A percentile compares a stretch with the other conserved stretches of the same genome.
Conservation (phyloP, 2,797 vertebrate genomes). For the Myioborus melanocephalus region DNA sequence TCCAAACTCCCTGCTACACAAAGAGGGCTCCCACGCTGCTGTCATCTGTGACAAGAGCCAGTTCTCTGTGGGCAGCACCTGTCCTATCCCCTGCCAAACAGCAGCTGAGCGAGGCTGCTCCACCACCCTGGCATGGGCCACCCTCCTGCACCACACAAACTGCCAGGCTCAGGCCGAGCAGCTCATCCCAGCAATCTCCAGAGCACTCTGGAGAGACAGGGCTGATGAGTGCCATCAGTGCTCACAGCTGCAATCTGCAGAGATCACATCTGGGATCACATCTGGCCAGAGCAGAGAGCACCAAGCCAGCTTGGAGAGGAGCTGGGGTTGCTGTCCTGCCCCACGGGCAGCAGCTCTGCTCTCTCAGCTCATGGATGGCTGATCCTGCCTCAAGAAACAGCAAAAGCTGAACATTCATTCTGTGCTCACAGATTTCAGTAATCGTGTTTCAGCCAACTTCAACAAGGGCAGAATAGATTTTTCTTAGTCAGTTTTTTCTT, state of each 20-base stretch:
- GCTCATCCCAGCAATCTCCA: not conserved
- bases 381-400: not conserved
- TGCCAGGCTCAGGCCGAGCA: not conserved
- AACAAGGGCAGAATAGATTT: not conserved
- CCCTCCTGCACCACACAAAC: not conserved
- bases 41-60: slow-evolving; percentile 20
- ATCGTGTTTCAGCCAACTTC: not conserved
- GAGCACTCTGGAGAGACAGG: not conserved
- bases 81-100: not conserved
- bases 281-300: not conserved
- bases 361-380: not conserved
- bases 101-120: not conserved
- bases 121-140: not conserved
- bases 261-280: not conserved
- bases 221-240: not conserved
- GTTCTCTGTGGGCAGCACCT: not conserved
- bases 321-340: not conserved
- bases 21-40: slow-evolving; percentile 35
- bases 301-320: not conserved
- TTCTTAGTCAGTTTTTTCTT: not conserved
- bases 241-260: too few relatives aligned
- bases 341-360: not conserved
- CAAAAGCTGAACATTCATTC: not conserved
- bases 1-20: not conserved
- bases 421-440: not conserved